A percentile compares a stretch with the other conserved stretches of the same genome.
Conservation (phyloP, 1,140 invertebrate genomes). For the Zaprionus ghesquierei region DNA sequence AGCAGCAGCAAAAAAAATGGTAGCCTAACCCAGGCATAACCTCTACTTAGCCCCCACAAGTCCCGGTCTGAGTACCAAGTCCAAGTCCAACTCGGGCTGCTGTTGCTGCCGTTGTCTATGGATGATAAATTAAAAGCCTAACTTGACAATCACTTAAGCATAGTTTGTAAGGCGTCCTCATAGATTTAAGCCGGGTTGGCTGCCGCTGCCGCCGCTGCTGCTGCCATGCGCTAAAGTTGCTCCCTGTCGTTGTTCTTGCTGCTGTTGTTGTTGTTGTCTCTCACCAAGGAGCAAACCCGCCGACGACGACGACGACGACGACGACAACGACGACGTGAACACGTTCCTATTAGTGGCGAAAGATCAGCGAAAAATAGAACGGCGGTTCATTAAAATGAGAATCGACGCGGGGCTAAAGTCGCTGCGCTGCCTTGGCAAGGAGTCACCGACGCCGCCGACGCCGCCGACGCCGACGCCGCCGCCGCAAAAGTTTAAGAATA, state of each 20-base stretch:
- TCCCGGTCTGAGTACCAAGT: conserved; percentile 17
- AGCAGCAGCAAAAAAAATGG: conserved; percentile 42
- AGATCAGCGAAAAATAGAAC: conserved; percentile 82
- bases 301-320: conserved; percentile 18
- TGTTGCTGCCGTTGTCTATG: conserved; percentile 74
- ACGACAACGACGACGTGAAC: conserved; percentile 68
- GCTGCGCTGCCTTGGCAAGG: conserved; percentile 30
- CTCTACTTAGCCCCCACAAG: conserved; percentile 68
- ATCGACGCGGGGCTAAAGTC: conserved; percentile 34
- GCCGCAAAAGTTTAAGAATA: conserved; percentile 72
- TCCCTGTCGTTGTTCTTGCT: conserved; percentile 47
- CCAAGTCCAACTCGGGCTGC: conserved; percentile 22
- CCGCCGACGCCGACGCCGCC: conserved; percentile 27
- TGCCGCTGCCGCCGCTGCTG: conserved; percentile 35
- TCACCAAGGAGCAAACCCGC: conserved; percentile 32
- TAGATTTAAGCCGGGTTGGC: conserved; percentile 71
- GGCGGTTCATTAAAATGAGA: conserved; percentile 82
- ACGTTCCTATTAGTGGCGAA: conserved; percentile 82
- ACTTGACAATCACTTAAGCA: conserved; percentile 83
- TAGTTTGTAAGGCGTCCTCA: conserved; percentile 82
- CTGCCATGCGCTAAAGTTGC: conserved; percentile 55
- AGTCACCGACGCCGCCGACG: conserved; percentile 46
- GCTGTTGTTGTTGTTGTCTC: conserved; percentile 32
- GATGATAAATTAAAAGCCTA: conserved; percentile 83
- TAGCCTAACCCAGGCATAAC: conserved; percentile 75